Percentiles rank a stretch among this genome's conserved stretches.
phyloP scores from a whole-genome alignment of 2,113 vertebrate genomes.

The Aplodontia rufa region DNA sequence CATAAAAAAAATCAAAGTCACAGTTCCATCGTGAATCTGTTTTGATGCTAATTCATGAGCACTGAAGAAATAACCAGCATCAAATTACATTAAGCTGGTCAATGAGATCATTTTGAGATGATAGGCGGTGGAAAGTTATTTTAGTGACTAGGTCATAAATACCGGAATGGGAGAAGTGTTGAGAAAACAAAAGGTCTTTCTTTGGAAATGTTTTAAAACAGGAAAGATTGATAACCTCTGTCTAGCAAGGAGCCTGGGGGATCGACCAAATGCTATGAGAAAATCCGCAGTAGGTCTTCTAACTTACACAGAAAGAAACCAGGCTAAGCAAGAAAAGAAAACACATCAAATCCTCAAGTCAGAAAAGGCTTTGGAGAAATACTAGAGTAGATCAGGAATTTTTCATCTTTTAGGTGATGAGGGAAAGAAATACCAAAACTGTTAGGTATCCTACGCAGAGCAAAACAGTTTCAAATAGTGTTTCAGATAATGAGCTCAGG shows the following conservation, averaged over 20 bases:
- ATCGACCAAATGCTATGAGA: neutral
- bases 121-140: neutral
- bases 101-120: neutral
- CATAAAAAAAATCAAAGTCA: neutral
- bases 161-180: neutral
- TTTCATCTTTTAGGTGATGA: neutral
- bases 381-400: neutral
- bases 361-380: neutral
- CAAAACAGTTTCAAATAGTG: neutral
- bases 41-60: conserved; percentile 44
- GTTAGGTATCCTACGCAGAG: neutral
- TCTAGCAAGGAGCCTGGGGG: neutral
- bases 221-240: conserved; percentile 24
- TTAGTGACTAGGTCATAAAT: neutral
- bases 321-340: neutral
- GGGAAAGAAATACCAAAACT: neutral
- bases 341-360: neutral
- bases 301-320: conserved; percentile 15
- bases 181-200: neutral
- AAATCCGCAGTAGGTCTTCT: neutral
- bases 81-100: neutral
- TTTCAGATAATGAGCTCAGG: conserved; percentile 40
- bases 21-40: conserved; percentile 27
- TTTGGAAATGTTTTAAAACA: conserved; percentile 42
- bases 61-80: neutral